Evolutionary conservation across 2,888 invertebrate genomes (phyloP).

Genomic region (Perizoma affinitatum): DNA sequence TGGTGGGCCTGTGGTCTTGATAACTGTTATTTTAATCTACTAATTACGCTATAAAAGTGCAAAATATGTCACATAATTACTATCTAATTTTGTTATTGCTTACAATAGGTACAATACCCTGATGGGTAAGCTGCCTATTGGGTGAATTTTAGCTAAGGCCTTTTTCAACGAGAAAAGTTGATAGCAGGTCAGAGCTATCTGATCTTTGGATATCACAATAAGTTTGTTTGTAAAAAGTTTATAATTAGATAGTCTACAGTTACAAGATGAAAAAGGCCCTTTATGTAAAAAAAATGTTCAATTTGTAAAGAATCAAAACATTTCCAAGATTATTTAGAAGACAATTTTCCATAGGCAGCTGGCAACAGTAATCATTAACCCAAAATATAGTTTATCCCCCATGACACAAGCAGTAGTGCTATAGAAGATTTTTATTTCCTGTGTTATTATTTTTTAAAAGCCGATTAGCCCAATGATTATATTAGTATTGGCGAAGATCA

Average conservation of each 20-base stretch:
- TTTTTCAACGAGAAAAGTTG: too few species aligned
- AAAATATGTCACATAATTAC: conserved; percentile 23
- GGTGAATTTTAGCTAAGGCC: conserved; percentile 1
- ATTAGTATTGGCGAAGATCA: too few species aligned
- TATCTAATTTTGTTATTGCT: conserved; percentile 10
- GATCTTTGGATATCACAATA: too few species aligned
- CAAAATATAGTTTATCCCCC: background rate
- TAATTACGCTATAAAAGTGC: conserved; percentile 27
- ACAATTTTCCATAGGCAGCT: conserved; percentile 7
- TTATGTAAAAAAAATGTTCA: too few species aligned
- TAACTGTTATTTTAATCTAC: conserved; percentile 14
- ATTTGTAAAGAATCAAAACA: background rate
- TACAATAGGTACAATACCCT: conserved; percentile 3
- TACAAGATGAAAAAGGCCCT: too few species aligned
- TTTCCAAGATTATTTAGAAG: background rate
- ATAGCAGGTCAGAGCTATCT: too few species aligned
- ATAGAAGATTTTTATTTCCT: too few species aligned
- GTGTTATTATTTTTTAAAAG: too few species aligned
- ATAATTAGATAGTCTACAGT: too few species aligned
- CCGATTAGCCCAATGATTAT: too few species aligned
- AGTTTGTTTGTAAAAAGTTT: too few species aligned
- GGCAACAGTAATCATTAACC: background rate
- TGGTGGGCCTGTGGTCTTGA: conserved; percentile 28
- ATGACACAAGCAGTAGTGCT: too few species aligned
- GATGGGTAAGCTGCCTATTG: conserved; percentile 18